Conservation (phyloP, 2,888 invertebrate genomes). For the Monopis laevigella region DNA sequence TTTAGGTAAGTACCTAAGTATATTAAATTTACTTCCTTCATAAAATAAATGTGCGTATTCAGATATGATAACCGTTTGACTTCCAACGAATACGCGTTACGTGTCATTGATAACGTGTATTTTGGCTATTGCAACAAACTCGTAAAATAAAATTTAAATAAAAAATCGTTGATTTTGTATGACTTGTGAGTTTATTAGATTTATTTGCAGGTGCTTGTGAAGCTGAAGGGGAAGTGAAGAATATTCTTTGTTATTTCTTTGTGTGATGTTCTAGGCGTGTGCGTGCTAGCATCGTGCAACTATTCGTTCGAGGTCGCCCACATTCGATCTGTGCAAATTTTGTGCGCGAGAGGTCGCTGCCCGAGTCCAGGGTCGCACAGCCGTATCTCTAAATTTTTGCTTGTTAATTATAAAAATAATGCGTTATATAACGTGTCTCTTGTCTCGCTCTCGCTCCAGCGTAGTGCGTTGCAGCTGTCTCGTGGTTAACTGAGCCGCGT, state of each 20-base stretch:
- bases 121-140: constrained; percentile 6
- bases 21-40: neutral
- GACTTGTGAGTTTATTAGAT: no score
- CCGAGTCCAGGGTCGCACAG: constrained; percentile 57
- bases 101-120: constrained; percentile 2
- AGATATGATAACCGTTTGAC: constrained; percentile 10
- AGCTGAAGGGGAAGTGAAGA: constrained; percentile 47
- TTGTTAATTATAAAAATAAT: constrained; percentile 69
- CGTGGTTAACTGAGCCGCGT: constrained; percentile 35
- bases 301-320: constrained; percentile 61
- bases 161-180: no score
- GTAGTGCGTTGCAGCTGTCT: constrained; percentile 27
- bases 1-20: neutral
- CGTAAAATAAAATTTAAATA: no score
- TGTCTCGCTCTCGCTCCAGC: constrained; percentile 31
- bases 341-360: constrained; percentile 52
- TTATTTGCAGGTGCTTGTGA: constrained; percentile 4
- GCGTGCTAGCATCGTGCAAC: constrained; percentile 47
- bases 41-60: constrained; percentile 1
- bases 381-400: constrained; percentile 65
- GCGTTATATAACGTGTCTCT: constrained; percentile 56
- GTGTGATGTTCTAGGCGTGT: constrained; percentile 16
- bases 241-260: constrained; percentile 34
- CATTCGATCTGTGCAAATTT: constrained; percentile 67
- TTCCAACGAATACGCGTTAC: constrained; percentile 2